Evolutionary conservation across 2,888 invertebrate genomes (phyloP), one percentile per base, ranked within the genome.

Genomic region (Cataglyphis rosenhaueri): DNA sequence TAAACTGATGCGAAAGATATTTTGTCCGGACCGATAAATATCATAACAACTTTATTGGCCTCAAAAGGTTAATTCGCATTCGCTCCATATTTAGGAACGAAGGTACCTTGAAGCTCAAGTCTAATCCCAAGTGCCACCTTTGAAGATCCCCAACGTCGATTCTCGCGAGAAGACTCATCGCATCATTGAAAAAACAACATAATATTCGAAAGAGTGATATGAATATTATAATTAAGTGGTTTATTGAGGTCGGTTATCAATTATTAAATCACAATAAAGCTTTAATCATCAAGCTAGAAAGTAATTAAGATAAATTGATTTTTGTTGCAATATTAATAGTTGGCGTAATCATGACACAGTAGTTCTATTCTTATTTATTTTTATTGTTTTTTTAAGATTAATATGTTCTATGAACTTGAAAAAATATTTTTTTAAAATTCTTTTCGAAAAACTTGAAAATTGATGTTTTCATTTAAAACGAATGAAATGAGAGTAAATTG

Each of bases 61-160:
- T 59, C 29, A 78, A 71, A n/a, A 35, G 18, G 78, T 78, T 78
- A 78, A 78, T 78, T 59, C 81, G 65, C 84, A 85, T 88, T 90
- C 84, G 81, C 83, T 92, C 91, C 88, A 82, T 87, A 92, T 93
- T 91, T 89, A 94, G 94, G 93, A 85, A 91, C 84, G 91, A 92
- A 85, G 91, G 88, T 83, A 85, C 88, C 85, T 84, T 83, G 83
- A 82, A 82, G 87, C 86, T 85, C 38, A 87, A 87, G 75, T 89
- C 93, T 44, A 44, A 44, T 52, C 92, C 93, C 75, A 93, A 87
- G 85, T 92, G 92, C 85, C 94, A 90, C 73, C 93, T 94, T 44
- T 94, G 91, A 94, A 89, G 91, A 91, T 68, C 12, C 44, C 38
- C 32, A 18, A 12, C 15, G 9, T 78, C 35, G n/a, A 59, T 48